A percentile compares a stretch with the other conserved stretches of the same genome.
Conservation (phyloP, 2,797 vertebrate genomes). For the Zenarchopterus dispar region DNA sequence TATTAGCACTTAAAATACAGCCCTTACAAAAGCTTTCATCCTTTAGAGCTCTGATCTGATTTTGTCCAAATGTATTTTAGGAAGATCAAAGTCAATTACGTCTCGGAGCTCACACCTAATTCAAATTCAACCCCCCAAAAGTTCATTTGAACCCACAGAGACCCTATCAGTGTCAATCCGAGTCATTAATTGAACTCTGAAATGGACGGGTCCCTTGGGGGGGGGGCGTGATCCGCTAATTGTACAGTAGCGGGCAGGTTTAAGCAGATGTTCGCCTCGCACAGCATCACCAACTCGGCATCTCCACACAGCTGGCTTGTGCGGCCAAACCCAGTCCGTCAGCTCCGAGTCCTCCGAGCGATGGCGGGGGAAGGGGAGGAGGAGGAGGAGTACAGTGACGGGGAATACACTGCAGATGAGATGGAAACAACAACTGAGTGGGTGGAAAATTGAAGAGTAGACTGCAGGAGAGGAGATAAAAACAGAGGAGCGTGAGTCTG, state of each 20-base stretch:
- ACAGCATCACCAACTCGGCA: conserved; percentile 5
- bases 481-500: conserved; percentile 35
- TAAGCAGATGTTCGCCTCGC: conserved; percentile 55
- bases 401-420: conserved; percentile 24
- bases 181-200: conserved; percentile 8
- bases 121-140: conserved; percentile 11
- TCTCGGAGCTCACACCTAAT: conserved; percentile 15
- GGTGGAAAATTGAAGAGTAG: conserved; percentile 60
- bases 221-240: conserved; percentile 37
- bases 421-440: conserved; percentile 49
- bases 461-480: conserved; percentile 48
- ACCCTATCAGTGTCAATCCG: conserved; percentile 22
- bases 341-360: conserved; percentile 23
- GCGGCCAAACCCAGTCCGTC: conserved; percentile 2
- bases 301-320: conserved; percentile 53
- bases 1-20: neutral
- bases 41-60: conserved; percentile 7
- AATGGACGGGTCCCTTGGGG: neutral
- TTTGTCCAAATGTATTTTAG: neutral
- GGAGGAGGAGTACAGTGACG: conserved; percentile 8
- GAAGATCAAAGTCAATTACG: conserved; percentile 20
- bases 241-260: conserved; percentile 42
- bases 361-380: conserved; percentile 1
- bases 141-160: conserved; percentile 24
- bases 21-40: conserved; percentile 30